Conservation (phyloP, 2,113 vertebrate genomes). For the Gymnocephalus cernua region DNA sequence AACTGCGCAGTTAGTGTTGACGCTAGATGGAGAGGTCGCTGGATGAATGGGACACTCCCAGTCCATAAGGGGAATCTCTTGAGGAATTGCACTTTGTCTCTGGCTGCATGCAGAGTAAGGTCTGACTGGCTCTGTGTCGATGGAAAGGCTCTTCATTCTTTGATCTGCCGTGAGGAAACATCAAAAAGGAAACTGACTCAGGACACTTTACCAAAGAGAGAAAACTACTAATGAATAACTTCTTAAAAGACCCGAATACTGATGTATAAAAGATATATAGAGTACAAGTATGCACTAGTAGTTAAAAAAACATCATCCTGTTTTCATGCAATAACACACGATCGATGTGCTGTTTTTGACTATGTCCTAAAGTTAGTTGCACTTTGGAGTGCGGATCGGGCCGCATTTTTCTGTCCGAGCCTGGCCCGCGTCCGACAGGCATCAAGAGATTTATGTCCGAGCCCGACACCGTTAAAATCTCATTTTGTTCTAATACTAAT, state of each 20-base stretch:
- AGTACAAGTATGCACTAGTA: neutral
- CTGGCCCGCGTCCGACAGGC: no score
- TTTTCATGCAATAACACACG: neutral
- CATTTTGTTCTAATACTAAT: no score
- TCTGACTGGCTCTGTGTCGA: constrained; percentile 11
- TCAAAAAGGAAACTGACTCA: neutral
- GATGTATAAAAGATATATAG: neutral
- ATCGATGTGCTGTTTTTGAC: neutral
- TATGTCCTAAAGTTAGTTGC: neutral
- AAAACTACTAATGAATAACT: neutral
- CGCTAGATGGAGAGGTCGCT: constrained; percentile 24
- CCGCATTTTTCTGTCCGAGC: no score
- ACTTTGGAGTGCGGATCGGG: no score
- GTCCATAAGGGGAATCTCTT: constrained; percentile 21
- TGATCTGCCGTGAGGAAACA: constrained; percentile 73
- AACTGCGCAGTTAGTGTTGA: constrained; percentile 36
- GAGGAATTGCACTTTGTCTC: constrained; percentile 73
- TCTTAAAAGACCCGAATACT: neutral
- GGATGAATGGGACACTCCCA: constrained; percentile 35
- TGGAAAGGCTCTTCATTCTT: constrained; percentile 69
- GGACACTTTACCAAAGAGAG: neutral
- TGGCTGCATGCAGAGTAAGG: constrained; percentile 43
- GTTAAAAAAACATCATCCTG: neutral
- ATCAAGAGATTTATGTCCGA: no score
- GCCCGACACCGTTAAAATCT: no score